A percentile compares a stretch with the other conserved stretches of the same genome.
Evolutionary conservation across 2,113 vertebrate genomes (phyloP).

Genomic region (Zosterops hypoxanthus): DNA sequence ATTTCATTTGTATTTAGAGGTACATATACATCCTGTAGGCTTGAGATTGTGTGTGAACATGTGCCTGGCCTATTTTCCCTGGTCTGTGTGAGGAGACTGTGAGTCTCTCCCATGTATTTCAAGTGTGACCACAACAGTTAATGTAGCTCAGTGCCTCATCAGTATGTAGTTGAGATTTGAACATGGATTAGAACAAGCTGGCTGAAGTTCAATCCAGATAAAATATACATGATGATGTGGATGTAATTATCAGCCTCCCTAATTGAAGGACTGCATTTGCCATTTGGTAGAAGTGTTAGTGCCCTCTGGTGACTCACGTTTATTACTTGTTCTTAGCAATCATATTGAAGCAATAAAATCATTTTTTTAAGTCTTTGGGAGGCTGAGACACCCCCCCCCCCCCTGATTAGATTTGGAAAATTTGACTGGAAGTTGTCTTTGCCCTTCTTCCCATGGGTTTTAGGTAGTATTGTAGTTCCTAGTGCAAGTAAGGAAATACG

Average conservation of each 20-base stretch:
- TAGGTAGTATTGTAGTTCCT: background rate
- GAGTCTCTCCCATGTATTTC: background rate
- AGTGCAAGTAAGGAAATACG: background rate
- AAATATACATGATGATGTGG: constrained; percentile 47
- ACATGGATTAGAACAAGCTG: constrained; percentile 38
- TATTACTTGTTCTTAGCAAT: background rate
- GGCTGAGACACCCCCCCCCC: background rate
- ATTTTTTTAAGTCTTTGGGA: background rate
- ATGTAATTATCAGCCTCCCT: constrained; percentile 47
- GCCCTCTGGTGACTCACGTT: constrained; percentile 33
- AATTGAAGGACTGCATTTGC: constrained; percentile 24
- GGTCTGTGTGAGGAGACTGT: background rate
- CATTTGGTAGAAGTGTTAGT: background rate
- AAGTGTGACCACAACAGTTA: constrained; percentile 1
- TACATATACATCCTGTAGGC: accelerated
- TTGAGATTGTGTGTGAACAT: background rate
- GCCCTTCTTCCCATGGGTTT: background rate
- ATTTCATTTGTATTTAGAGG: background rate
- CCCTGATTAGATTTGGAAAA: background rate
- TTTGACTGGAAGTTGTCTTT: background rate
- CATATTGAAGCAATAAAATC: background rate
- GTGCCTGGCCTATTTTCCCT: background rate
- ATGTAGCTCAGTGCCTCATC: background rate
- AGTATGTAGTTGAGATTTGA: constrained; percentile 41
- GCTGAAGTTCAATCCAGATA: constrained; percentile 50